phyloP scores from a whole-genome alignment of 2,113 vertebrate genomes.

The Eublepharis macularius region DNA sequence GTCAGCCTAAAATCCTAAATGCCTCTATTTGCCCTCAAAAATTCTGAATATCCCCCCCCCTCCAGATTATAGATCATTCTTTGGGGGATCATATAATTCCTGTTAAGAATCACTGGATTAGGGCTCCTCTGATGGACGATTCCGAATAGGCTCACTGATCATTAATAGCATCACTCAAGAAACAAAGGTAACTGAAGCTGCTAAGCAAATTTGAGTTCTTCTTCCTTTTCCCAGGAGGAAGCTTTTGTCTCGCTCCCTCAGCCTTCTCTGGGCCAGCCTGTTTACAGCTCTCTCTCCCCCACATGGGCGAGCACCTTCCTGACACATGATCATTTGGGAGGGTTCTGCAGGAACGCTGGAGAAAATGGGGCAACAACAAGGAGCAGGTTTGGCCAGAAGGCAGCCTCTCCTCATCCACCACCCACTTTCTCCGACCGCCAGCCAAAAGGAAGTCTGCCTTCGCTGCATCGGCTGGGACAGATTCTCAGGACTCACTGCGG shows the following conservation, averaged over 20 bases:
- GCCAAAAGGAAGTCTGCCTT: not conserved
- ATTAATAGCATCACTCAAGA: too few relatives aligned
- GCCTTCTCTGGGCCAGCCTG: too few relatives aligned
- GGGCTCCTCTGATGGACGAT: too few relatives aligned
- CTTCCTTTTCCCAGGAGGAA: not conserved
- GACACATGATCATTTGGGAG: not conserved
- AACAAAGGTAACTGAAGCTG: not conserved
- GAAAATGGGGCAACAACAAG: too few relatives aligned
- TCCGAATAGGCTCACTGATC: too few relatives aligned
- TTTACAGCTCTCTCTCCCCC: not conserved
- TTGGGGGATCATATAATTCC: too few relatives aligned
- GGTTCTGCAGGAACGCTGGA: not conserved
- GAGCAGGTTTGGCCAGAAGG: slow-evolving; percentile 13
- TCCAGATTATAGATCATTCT: too few relatives aligned
- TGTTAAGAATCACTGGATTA: too few relatives aligned
- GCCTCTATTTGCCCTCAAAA: too few relatives aligned
- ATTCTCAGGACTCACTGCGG: not conserved
- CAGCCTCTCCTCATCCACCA: not conserved
- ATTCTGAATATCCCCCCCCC: too few relatives aligned
- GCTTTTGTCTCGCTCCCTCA: not conserved
- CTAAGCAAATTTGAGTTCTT: too few relatives aligned
- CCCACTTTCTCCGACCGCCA: not conserved
- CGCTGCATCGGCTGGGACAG: not conserved
- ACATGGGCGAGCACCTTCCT: not conserved
- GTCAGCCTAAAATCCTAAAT: too few relatives aligned